These are phyloP conservation scores for Pyrrhura leucotis DNA, from an alignment of 2,797 vertebrate genomes.

Conservation along the genomic window DNA sequence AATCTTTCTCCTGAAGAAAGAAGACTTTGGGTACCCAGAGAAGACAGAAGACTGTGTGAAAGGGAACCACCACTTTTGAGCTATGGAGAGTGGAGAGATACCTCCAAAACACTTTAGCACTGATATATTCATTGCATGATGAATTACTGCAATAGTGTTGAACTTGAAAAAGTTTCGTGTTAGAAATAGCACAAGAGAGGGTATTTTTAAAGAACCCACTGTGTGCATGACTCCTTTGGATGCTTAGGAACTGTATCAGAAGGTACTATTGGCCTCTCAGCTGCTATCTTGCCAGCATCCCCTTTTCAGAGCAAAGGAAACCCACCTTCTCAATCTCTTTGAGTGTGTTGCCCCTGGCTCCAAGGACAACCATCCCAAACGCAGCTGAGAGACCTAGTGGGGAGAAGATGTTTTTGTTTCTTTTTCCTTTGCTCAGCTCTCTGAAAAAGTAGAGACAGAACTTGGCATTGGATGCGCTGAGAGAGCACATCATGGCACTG, in stretches of 20 bases:
- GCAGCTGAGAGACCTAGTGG: conserved; percentile 67
- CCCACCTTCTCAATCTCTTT: conserved; percentile 72
- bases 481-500: conserved; percentile 60
- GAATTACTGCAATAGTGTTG: background rate
- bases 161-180: background rate
- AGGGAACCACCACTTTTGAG: background rate
- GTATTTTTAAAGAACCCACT: background rate
- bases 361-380: conserved; percentile 72
- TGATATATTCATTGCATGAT: background rate
- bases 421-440: conserved; percentile 63
- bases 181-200: background rate
- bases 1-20: background rate
- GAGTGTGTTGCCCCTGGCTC: conserved; percentile 63
- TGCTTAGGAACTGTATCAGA: background rate
- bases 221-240: background rate
- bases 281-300: fast-evolving
- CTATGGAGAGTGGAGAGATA: background rate
- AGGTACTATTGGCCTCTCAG: background rate
- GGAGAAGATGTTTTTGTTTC: conserved; percentile 73
- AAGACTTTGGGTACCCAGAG: background rate
- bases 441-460: conserved; percentile 78
- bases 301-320: background rate
- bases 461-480: conserved; percentile 62
- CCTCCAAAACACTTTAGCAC: background rate
- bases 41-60: background rate